Evolutionary conservation across 2,888 invertebrate species (phyloP).

Genomic region (Spodoptera picta): DNA sequence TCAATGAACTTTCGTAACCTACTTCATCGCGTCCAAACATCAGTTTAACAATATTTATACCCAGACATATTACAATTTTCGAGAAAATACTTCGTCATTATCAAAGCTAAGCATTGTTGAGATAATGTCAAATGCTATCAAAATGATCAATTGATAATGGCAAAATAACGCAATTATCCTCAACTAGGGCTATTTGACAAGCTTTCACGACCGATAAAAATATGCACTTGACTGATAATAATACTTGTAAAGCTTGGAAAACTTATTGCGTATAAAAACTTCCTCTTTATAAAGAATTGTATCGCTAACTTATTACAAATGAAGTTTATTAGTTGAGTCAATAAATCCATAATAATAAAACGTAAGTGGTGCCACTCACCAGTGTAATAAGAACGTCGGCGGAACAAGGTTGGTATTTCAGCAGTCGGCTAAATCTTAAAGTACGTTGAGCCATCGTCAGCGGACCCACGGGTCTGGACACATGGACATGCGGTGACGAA

Average conservation of each 20-base stretch:
- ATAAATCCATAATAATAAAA: constrained; percentile 38
- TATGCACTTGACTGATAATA: constrained; percentile 51
- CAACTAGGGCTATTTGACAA: constrained; percentile 26
- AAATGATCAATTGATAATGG: constrained; percentile 40
- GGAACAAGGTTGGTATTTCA: constrained; percentile 90
- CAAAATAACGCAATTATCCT: constrained; percentile 40
- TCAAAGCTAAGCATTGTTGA: constrained; percentile 9
- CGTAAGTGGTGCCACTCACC: constrained; percentile 71
- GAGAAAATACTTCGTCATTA: constrained; percentile 1
- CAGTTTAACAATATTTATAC: background rate
- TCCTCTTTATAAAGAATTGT: background rate
- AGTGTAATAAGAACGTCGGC: constrained; percentile 80
- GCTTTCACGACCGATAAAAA: constrained; percentile 45
- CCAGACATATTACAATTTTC: constrained; percentile 12
- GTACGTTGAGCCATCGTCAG: constrained; percentile 92
- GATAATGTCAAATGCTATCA: constrained; percentile 34
- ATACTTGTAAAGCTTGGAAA: constrained; percentile 9
- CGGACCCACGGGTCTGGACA: constrained; percentile 85
- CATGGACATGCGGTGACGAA: constrained; percentile 81
- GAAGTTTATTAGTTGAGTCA: constrained; percentile 6
- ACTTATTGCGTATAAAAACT: constrained; percentile 19
- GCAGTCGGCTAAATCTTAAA: constrained; percentile 90
- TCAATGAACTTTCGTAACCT: constrained; percentile 23
- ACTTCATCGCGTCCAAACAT: background rate
- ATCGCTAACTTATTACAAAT: constrained; percentile 7